phyloP scores from a whole-genome alignment of 1,140 invertebrate genomes.

The Cecropterus lyciades region DNA sequence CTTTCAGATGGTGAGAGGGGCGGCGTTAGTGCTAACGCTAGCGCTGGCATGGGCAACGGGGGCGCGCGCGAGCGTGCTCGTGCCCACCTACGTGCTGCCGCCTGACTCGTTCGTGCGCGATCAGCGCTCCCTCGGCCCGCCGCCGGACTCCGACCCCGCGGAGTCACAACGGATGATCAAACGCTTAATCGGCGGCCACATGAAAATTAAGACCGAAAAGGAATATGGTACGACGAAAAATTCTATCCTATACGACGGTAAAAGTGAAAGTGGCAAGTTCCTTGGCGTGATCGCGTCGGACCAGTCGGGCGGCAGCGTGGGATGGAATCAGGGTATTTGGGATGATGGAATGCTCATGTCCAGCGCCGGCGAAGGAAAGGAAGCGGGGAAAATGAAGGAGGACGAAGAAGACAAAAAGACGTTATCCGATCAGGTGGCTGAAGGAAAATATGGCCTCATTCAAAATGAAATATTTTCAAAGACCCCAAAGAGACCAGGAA shows the following conservation, averaged over 20 bases:
- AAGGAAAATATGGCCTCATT: slow-evolving; percentile 95
- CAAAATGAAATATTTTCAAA: slow-evolving; percentile 92
- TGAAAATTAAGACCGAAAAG: slow-evolving; percentile 78
- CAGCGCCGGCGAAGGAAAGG: slow-evolving; percentile 87
- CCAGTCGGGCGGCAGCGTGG: slow-evolving; percentile 78
- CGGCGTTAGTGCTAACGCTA: slow-evolving; percentile 75
- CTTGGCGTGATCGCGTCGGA: slow-evolving; percentile 72
- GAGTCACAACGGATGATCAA: slow-evolving; percentile 84
- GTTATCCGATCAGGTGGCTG: slow-evolving; percentile 92
- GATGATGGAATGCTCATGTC: slow-evolving; percentile 87
- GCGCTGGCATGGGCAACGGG: slow-evolving; percentile 73
- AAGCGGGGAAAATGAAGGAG: slow-evolving; percentile 76
- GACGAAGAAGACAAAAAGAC: slow-evolving; percentile 92
- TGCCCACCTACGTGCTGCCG: slow-evolving; percentile 82
- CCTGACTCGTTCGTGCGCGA: slow-evolving; percentile 82
- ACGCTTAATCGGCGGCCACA: slow-evolving; percentile 86
- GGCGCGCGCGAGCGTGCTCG: slow-evolving; percentile 75
- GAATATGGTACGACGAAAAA: slow-evolving; percentile 73
- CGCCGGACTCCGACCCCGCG: slow-evolving; percentile 57
- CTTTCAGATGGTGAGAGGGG: slow-evolving; percentile 83
- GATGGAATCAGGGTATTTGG: slow-evolving; percentile 85
- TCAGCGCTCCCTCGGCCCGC: slow-evolving; percentile 70
- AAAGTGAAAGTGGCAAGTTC: slow-evolving; percentile 76
- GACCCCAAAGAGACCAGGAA: slow-evolving; percentile 89
- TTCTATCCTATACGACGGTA: slow-evolving; percentile 65